Conservation (phyloP, 1,140 invertebrate species). For the Bicyclus anynana region DNA sequence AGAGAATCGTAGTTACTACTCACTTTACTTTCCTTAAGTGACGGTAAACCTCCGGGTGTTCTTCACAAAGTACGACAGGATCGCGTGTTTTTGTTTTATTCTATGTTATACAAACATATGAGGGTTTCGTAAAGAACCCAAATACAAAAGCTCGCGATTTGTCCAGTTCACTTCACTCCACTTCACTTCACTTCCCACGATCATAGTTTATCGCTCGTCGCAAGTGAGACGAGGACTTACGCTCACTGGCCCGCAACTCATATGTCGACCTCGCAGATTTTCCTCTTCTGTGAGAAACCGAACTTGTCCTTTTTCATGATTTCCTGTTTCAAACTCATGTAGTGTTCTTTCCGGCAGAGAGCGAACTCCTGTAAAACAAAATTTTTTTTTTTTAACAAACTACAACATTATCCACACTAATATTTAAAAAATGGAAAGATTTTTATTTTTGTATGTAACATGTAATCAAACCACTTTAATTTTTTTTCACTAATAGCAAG, state of each 20-base stretch:
- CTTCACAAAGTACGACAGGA: no score
- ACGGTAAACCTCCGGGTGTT: no score
- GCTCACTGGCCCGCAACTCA: constrained; percentile 41
- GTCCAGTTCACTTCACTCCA: background rate
- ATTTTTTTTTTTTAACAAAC: background rate
- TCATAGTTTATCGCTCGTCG: constrained; percentile 4
- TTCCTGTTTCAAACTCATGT: constrained; percentile 78
- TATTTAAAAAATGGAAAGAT: no score
- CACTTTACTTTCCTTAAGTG: no score
- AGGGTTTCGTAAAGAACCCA: background rate
- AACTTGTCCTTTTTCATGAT: constrained; percentile 70
- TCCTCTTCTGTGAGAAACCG: constrained; percentile 69
- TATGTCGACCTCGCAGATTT: constrained; percentile 75
- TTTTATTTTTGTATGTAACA: no score
- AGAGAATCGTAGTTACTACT: no score
- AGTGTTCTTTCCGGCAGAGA: constrained; percentile 76
- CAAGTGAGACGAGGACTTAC: constrained; percentile 9
- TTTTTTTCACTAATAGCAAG: no score
- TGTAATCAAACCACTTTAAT: no score
- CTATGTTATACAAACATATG: background rate
- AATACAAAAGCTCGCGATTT: background rate
- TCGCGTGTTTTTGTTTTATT: no score
- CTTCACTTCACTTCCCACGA: background rate
- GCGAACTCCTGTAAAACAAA: constrained; percentile 77
- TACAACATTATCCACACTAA: no score